Conservation (phyloP, 1,140 invertebrate species). For the Andrena cerasifolii region DNA sequence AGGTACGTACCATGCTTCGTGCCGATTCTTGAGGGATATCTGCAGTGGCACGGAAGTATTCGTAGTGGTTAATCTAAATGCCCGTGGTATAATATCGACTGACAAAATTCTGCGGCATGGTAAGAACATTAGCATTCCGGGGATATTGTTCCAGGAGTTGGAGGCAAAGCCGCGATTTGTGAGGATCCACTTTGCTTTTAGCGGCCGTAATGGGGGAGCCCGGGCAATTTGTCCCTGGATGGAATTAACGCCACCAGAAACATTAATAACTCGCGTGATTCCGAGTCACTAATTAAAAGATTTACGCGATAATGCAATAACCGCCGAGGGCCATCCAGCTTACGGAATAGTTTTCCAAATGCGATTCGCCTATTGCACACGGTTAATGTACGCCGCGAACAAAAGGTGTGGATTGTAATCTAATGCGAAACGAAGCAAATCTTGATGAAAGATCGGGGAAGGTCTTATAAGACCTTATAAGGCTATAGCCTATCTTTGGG, state of each 20-base stretch:
- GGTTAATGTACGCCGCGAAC: constrained; percentile 42
- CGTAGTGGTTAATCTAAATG: too few species aligned
- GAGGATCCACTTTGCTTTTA: constrained; percentile 3
- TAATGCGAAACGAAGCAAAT: background rate
- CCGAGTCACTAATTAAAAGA: constrained; percentile 61
- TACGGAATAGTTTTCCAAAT: constrained; percentile 59
- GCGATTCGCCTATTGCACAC: constrained; percentile 54
- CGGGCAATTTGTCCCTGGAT: constrained; percentile 49
- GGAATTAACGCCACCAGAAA: constrained; percentile 54
- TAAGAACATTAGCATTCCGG: background rate
- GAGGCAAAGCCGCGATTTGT: constrained; percentile 32
- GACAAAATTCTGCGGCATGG: background rate
- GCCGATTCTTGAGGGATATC: too few species aligned
- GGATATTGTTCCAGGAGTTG: constrained; percentile 9
- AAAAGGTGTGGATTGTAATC: background rate
- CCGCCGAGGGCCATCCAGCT: constrained; percentile 31
- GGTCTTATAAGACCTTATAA: background rate
- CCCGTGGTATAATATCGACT: background rate
- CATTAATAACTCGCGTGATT: constrained; percentile 62
- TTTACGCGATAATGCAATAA: constrained; percentile 59
- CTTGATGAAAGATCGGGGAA: background rate
- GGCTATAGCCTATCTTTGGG: constrained; percentile 8
- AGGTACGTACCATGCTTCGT: too few species aligned
- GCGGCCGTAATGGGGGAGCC: background rate
- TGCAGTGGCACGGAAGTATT: too few species aligned